Conservation (phyloP, 2,888 invertebrate genomes). For the Leptinotarsa rubiginosa region DNA sequence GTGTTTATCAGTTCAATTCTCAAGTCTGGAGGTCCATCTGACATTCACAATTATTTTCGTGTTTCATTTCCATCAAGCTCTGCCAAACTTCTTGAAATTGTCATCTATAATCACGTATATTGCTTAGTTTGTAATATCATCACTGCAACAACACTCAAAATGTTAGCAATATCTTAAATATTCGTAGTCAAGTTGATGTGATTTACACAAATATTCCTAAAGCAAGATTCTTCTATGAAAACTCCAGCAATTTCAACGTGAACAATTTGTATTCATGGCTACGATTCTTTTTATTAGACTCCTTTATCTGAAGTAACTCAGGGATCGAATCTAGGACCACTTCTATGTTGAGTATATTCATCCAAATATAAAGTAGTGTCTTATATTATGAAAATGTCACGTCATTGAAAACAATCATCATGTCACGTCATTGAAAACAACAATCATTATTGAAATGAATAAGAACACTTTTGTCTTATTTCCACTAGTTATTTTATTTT, state of each 20-base stretch:
- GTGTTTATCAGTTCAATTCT: too few relatives aligned
- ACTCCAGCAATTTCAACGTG: background rate
- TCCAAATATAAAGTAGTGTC: background rate
- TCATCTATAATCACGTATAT: too few relatives aligned
- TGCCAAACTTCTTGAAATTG: too few relatives aligned
- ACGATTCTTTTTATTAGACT: background rate
- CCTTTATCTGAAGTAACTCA: background rate
- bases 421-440: background rate
- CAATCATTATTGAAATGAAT: background rate
- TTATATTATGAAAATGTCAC: background rate
- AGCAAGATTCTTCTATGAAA: background rate
- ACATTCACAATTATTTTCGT: too few relatives aligned
- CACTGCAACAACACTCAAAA: background rate
- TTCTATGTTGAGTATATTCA: background rate
- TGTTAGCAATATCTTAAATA: background rate
- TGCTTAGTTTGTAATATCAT: background rate
- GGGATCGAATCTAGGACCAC: background rate
- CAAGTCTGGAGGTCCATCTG: too few relatives aligned
- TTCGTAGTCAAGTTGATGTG: background rate
- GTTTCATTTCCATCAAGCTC: too few relatives aligned
- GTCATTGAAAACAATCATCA: background rate
- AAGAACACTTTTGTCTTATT: background rate
- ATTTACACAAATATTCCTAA: background rate
- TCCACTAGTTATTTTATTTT: too few relatives aligned
- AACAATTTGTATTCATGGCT: background rate